Evolutionary conservation across 2,888 invertebrate species (phyloP).

Genomic region (Odontothrips loti): DNA sequence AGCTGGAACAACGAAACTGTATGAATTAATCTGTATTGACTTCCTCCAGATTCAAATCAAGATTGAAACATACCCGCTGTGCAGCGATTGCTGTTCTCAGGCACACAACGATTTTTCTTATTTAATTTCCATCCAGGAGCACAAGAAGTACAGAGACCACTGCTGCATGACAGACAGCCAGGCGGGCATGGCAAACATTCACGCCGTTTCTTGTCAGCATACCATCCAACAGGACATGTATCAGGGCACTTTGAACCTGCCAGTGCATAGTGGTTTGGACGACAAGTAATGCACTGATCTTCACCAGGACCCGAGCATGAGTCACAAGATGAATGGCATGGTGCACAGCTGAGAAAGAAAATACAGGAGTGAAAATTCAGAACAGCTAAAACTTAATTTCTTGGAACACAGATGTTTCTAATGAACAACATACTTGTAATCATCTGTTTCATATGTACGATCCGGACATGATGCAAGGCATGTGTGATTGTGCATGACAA

Average conservation of each 20-base stretch:
- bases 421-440: slow-evolving; percentile 59
- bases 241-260: slow-evolving; percentile 64
- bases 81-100: slow-evolving; percentile 65
- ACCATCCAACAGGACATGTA: slow-evolving; percentile 67
- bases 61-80: slow-evolving; percentile 51
- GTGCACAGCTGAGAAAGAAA: slow-evolving; percentile 57
- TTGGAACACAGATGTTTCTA: neutral
- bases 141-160: slow-evolving; percentile 69
- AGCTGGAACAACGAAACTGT: slow-evolving; percentile 29
- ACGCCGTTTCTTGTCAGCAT: slow-evolving; percentile 69
- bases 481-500: slow-evolving; percentile 74
- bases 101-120: slow-evolving; percentile 70
- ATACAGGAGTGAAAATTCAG: neutral
- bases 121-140: slow-evolving; percentile 69
- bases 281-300: slow-evolving; percentile 77
- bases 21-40: slow-evolving; percentile 31
- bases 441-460: slow-evolving; percentile 79
- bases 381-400: neutral
- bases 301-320: slow-evolving; percentile 74
- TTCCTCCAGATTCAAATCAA: slow-evolving; percentile 32
- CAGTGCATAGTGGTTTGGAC: slow-evolving; percentile 63
- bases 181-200: slow-evolving; percentile 76
- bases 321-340: slow-evolving; percentile 74
- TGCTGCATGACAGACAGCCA: slow-evolving; percentile 70
- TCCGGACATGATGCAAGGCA: slow-evolving; percentile 80